A percentile compares a stretch with the other conserved stretches of the same genome.
These are phyloP conservation scores for Diadegma fenestrale DNA, from an alignment of 2,888 invertebrate species.

Conservation along the genomic window DNA sequence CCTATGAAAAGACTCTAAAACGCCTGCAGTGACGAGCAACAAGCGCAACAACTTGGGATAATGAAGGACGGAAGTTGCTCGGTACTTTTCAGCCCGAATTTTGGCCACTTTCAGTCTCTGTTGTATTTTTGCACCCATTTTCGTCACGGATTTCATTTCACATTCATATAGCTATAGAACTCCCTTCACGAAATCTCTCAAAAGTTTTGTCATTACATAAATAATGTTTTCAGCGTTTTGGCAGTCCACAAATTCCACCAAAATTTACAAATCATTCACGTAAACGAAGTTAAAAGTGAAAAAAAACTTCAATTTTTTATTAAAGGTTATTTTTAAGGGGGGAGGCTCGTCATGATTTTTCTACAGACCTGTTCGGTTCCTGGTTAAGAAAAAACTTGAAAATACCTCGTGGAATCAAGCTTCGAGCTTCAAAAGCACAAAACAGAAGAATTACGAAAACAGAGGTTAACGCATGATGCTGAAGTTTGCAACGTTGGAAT, in stretches of 20 bases:
- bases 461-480: no score
- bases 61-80: conserved; percentile 54
- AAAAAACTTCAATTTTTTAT: not conserved
- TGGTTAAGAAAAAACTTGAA: no score
- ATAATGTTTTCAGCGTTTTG: not conserved
- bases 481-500: no score
- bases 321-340: not conserved
- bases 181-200: not conserved
- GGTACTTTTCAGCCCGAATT: conserved; percentile 55
- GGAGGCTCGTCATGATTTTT: not conserved
- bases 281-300: not conserved
- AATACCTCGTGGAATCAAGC: no score
- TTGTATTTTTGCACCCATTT: conserved; percentile 45
- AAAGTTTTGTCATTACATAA: not conserved
- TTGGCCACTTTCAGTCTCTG: conserved; percentile 63
- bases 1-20: conserved; percentile 26
- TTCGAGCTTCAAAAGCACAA: no score
- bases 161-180: no score
- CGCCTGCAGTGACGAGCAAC: conserved; percentile 2
- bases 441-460: no score
- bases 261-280: not conserved
- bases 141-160: conserved; percentile 44
- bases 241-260: not conserved
- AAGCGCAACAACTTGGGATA: conserved; percentile 32
- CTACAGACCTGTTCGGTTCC: no score